Conservation (phyloP, 2,797 vertebrate genomes). For the Momotus momota region DNA sequence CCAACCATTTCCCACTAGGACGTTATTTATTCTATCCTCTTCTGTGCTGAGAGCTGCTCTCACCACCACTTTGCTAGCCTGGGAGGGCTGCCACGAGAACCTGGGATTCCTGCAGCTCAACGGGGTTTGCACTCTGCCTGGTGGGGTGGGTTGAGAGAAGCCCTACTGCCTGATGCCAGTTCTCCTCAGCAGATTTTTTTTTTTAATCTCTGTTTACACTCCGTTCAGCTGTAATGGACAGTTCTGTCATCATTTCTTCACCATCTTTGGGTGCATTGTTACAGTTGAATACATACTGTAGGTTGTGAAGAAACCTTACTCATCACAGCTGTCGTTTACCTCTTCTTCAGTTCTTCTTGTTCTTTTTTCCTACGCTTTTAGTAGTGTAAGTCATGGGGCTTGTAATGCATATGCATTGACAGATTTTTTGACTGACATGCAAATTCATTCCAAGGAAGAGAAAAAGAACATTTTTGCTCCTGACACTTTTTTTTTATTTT, state of each 20-base stretch:
- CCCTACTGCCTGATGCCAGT: constrained; percentile 14
- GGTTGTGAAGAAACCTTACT: constrained; percentile 58
- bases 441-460: constrained; percentile 80
- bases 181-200: constrained; percentile 67
- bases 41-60: neutral
- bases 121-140: neutral
- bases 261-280: constrained; percentile 73
- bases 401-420: constrained; percentile 76
- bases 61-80: neutral
- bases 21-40: neutral
- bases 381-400: constrained; percentile 76
- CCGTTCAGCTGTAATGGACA: constrained; percentile 68
- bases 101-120: neutral
- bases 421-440: constrained; percentile 79
- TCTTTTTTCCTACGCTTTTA: constrained; percentile 71
- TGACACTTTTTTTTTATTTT: constrained; percentile 78
- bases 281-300: constrained; percentile 61
- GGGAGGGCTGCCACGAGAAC: neutral
- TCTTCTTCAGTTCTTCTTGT: constrained; percentile 72
- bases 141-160: neutral
- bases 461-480: constrained; percentile 80
- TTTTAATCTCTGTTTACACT: constrained; percentile 69
- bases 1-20: neutral
- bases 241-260: constrained; percentile 74
- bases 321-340: constrained; percentile 75